Conservation (phyloP, 1,140 invertebrate species). For the Sinella curviseta region DNA sequence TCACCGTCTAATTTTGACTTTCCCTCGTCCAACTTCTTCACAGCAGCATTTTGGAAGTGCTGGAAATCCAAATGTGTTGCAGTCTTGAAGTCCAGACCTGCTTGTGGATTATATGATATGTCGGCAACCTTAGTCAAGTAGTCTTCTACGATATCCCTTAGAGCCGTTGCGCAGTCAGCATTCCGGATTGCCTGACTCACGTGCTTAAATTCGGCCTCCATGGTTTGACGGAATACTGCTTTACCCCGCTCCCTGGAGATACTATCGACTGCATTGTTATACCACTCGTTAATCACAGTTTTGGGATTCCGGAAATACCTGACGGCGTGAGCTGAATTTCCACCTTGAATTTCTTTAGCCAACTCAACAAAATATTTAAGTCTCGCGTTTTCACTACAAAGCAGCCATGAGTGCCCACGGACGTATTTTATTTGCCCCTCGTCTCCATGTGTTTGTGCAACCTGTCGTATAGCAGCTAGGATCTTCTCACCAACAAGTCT, state of each 20-base stretch:
- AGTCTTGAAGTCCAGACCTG: not conserved
- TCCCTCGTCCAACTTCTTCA: not conserved
- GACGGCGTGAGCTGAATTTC: not conserved
- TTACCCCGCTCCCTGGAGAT: not conserved
- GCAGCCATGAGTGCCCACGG: not conserved
- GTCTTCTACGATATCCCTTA: not conserved
- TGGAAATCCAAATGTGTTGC: not conserved
- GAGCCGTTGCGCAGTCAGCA: not conserved
- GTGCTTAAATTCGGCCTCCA: not conserved
- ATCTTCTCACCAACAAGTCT: not conserved
- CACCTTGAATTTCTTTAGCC: not conserved
- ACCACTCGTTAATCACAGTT: not conserved
- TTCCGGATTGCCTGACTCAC: not conserved
- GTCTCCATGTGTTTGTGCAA: not conserved
- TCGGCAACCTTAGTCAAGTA: not conserved
- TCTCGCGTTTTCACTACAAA: not conserved
- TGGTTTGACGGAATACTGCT: not conserved
- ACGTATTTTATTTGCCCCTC: not conserved
- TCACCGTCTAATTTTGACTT: not conserved
- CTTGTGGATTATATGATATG: not conserved
- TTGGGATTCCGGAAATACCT: conserved; percentile 4
- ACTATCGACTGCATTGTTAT: not conserved
- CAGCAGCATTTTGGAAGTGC: not conserved
- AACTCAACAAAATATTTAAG: not conserved
- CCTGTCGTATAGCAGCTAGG: not conserved